Base-by-base conservation (phyloP, 2,888 invertebrate species). In the Chrysomela aeneicollis region DNA sequence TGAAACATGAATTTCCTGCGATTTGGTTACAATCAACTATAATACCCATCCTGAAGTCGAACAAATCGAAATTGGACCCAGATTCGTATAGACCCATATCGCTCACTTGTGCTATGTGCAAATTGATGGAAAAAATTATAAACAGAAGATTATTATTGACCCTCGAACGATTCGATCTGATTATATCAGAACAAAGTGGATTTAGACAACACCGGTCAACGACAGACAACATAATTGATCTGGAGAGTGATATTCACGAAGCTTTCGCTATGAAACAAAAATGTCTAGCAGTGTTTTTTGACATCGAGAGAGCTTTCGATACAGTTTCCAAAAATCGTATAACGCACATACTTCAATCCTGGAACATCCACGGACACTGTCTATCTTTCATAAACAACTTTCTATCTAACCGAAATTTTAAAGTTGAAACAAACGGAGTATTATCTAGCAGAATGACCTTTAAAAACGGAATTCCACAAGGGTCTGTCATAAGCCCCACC, bases 251-350 rank as follows among this genome's bases (percentile, higher is more conserved):
- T n/a, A 69, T 69, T 5, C 60, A 66, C 18, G 55, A 68, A 9
- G 66, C 69, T 12, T 54, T 71, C 26, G 53, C 57, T 0, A 59
- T 61, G 17, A 57, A 65, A 51, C 65, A 68, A 46, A 18, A 57
- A 30, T 51, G 47, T 9, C 2, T 69, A 1, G 55, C 63, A 1
- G 46, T 64, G 15, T 67, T 68, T 32, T 67, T 71, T 30, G 68
- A 71, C 32, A 61, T 70, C 5, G 35, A 64, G 10, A 68, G 58
- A 50, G 70, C 68, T 0, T 70, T 59, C 30, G 66, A 70, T 15
- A 64, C 50, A 18, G 49, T 50, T 0, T 61, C 53, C 50, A 51
- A 54, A 53, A 37, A 66, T 17, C 32, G 47, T 21, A 61, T 61
- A 37, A 17, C 51, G 10, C 54, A 54, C 1, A 30, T 10, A 47